Evolutionary conservation across 2,113 vertebrate genomes (phyloP), one percentile per base, ranked within the genome.

Genomic region (Polypterus senegalus): DNA sequence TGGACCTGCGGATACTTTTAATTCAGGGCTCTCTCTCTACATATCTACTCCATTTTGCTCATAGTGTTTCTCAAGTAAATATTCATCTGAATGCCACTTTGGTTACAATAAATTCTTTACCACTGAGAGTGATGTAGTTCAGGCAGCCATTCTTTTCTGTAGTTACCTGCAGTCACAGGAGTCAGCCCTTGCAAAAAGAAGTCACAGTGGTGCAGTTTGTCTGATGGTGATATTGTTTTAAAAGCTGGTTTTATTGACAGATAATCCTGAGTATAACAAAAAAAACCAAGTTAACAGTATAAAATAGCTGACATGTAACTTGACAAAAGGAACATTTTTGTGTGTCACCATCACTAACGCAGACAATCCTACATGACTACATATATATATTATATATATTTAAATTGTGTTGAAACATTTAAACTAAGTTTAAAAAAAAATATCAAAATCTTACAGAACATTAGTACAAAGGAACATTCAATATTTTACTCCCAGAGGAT

Each of bases 381-480:
- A 63, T 67, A 69, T 65, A 75, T 70, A 83, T 76, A 77, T 72
- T 71, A 72, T 69, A 77, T 79, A 70, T 77, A 73, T 66, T 73
- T 69, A 70, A 71, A 73, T 70, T 61, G 54, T 7, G 6, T 51
- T 51, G 52, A 65, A 60, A 70, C 69, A 58, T 73, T 66, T 80
- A 52, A 63, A 61, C 68, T 27, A 27, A 27, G 27, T 27, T 27
- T 27, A 27, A 75, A 82, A 60, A 66, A 61, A 59, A 63, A 58
- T 54, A 63, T 61, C 44, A 59, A 65, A 61, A 64, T 66, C 56
- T 75, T 82, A 83, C 80, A 82, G 84, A 69, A 86, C 79, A 76
- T 83, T 78, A 83, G 74, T 91, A 89, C 83, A 92, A 92, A 93
- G 88, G 69, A 90, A 91, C 91, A 91, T 92, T 92, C 87, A 78